A percentile compares a stretch with the other conserved stretches of the same genome.
Conservation (phyloP, 2,797 vertebrate genomes). For the Sebastes vulpes region DNA sequence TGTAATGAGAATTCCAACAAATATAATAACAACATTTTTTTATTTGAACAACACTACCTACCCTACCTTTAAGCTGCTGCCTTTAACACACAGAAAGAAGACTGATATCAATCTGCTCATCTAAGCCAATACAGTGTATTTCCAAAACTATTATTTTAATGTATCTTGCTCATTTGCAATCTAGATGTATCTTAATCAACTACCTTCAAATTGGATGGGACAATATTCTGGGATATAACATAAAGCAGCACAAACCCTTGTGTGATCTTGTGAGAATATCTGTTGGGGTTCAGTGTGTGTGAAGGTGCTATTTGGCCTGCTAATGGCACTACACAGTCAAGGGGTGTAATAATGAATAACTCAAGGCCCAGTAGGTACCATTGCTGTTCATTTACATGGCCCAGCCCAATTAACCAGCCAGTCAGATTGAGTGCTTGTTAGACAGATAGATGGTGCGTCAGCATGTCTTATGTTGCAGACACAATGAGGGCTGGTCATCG, state of each 20-base stretch:
- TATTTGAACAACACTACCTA: too few species aligned
- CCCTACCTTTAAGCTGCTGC: too few species aligned
- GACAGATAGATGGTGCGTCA: background rate
- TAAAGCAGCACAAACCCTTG: background rate
- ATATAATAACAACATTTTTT: too few species aligned
- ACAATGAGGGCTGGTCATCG: background rate
- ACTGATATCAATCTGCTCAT: background rate
- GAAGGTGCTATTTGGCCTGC: background rate
- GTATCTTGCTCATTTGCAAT: background rate
- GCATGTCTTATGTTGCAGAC: background rate
- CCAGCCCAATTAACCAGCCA: background rate
- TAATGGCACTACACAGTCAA: background rate
- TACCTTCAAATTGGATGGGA: background rate
- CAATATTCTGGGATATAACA: background rate
- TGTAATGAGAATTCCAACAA: too few species aligned
- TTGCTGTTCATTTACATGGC: constrained; percentile 10
- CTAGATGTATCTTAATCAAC: background rate
- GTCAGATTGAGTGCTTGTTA: background rate
- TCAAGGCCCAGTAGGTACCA: background rate
- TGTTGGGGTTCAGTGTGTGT: background rate
- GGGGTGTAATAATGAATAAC: background rate
- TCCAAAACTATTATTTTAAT: background rate
- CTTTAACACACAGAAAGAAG: background rate
- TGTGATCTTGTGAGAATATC: background rate
- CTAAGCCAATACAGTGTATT: background rate